Conservation (phyloP, 2,888 invertebrate genomes). For the Prenolepis imparis region DNA sequence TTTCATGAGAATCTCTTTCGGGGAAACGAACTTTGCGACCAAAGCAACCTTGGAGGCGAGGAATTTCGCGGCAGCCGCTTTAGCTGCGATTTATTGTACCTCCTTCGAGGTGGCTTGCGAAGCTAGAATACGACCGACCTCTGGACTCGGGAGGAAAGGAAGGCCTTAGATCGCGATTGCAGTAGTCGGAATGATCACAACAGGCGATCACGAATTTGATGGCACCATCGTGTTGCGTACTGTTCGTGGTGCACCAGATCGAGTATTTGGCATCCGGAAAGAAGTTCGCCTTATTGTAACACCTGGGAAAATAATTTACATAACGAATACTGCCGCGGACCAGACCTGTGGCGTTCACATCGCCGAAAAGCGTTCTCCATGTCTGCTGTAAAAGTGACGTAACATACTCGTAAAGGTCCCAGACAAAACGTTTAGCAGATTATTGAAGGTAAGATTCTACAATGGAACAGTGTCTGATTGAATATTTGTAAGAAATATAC, state of each 20-base stretch:
- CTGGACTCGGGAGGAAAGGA: constrained; percentile 79
- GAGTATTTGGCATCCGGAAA: constrained; percentile 84
- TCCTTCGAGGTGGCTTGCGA: constrained; percentile 80
- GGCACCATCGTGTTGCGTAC: constrained; percentile 81
- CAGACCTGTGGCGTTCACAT: constrained; percentile 5
- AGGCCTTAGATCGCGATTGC: constrained; percentile 91
- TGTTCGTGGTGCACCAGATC: constrained; percentile 83
- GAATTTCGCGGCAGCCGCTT: constrained; percentile 23
- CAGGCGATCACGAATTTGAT: constrained; percentile 92
- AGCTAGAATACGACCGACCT: constrained; percentile 78
- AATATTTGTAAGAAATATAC: constrained; percentile 42
- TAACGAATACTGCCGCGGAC: constrained; percentile 63
- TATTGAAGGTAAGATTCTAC: constrained; percentile 39
- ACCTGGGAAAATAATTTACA: constrained; percentile 83
- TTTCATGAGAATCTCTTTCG: constrained; percentile 18
- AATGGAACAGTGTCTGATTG: constrained; percentile 15
- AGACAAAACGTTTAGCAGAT: constrained; percentile 21
- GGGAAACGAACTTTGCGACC: constrained; percentile 35
- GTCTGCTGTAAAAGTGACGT: constrained; percentile 46
- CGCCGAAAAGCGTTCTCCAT: constrained; percentile 74
- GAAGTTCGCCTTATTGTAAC: constrained; percentile 84
- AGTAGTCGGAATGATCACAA: constrained; percentile 92
- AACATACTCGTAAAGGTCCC: constrained; percentile 17
- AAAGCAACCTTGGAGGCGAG: constrained; percentile 59
- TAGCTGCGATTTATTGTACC: constrained; percentile 74